Conservation (phyloP, 1,140 invertebrate species). For the Chionoecetes opilio region DNA sequence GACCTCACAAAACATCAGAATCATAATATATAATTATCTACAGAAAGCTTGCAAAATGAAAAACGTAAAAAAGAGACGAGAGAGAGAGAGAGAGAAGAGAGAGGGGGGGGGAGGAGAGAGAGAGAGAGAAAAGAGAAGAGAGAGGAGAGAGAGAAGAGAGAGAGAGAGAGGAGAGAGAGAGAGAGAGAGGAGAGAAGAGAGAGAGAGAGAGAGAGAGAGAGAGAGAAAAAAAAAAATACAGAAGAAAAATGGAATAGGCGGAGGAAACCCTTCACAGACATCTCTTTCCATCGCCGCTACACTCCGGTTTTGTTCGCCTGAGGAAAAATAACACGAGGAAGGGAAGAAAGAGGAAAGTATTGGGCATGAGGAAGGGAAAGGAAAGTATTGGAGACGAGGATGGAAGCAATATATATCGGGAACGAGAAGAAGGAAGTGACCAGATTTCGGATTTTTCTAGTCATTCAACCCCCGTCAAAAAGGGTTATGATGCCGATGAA, state of each 20-base stretch:
- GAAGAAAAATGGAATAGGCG: background rate
- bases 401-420: constrained; percentile 28
- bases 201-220: constrained; percentile 37
- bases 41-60: background rate
- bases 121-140: background rate
- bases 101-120: background rate
- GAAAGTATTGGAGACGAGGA: constrained; percentile 18
- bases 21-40: too few relatives aligned
- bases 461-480: background rate
- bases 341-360: constrained; percentile 28
- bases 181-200: background rate
- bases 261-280: background rate
- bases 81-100: background rate
- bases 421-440: background rate
- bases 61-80: too few relatives aligned
- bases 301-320: background rate
- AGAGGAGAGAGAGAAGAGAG: constrained; percentile 35
- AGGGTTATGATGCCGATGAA: background rate
- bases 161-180: constrained; percentile 50
- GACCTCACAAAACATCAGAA: too few relatives aligned
- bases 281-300: background rate
- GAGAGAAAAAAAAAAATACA: background rate
- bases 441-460: background rate
- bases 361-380: constrained; percentile 13
- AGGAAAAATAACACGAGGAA: constrained; percentile 33